phyloP scores from a whole-genome alignment of 2,888 invertebrate genomes.

The Hartigia nigra region DNA sequence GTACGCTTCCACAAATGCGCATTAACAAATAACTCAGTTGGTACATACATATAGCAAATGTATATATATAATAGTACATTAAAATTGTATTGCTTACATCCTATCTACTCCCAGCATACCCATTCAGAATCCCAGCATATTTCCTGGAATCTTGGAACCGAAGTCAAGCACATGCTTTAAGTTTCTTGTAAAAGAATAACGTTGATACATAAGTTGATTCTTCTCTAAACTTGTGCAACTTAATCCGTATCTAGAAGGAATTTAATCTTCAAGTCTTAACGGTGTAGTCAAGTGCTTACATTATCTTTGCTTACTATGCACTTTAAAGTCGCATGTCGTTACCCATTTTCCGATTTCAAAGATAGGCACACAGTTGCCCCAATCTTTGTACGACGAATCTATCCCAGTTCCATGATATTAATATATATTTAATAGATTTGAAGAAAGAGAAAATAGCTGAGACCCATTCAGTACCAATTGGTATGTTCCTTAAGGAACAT shows the following conservation, averaged over 20 bases:
- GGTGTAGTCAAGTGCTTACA: not conserved
- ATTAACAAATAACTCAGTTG: not conserved
- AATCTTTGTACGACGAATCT: not conserved
- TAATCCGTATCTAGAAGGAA: slow-evolving; percentile 38
- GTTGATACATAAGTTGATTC: slow-evolving; percentile 24
- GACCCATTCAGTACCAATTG: not conserved
- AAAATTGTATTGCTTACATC: not conserved
- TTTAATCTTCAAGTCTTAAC: not conserved
- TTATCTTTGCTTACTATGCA: not conserved
- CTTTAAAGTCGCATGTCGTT: not conserved
- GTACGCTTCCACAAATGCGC: not conserved
- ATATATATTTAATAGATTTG: not conserved
- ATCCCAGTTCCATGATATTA: not conserved
- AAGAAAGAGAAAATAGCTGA: not conserved
- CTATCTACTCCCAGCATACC: not conserved
- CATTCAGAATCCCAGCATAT: not conserved
- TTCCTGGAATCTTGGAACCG: not conserved
- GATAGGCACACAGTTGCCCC: not conserved
- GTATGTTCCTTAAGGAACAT: no score
- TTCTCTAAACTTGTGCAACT: slow-evolving; percentile 26
- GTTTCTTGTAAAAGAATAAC: slow-evolving; percentile 40
- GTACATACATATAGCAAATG: not conserved
- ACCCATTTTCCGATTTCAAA: not conserved
- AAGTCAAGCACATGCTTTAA: not conserved
- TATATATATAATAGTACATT: not conserved